Evolutionary conservation across 2,797 vertebrate species (phyloP), one percentile per base, ranked within the genome.

Genomic region (Etheostoma nigrum): DNA sequence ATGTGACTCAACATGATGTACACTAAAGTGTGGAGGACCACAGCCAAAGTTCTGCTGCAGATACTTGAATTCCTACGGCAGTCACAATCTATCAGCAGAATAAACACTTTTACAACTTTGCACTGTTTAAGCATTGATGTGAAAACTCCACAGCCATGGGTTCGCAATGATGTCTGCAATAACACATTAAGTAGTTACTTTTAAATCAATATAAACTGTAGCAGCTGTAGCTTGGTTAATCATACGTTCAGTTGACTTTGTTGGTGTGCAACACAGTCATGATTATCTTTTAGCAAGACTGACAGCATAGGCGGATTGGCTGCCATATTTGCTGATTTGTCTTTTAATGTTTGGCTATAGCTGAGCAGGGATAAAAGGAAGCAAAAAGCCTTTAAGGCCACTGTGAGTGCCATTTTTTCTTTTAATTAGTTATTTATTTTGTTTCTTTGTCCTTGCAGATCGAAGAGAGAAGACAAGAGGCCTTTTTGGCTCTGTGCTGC

Each of bases 401-500:
- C 16, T 1, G 12, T 10, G 30, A 5, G 30, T 30, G 30, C 30
- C 30, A 30, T 5, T 30, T 30, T 30, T 27, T 16, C 1, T 21
- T 60, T 69, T 19, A 69, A 74, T 72, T 30, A 67, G 10, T 61
- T 67, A 54, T 79, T 73, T 30, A 52, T 74, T 67, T 40, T 9
- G 10, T 30, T 55, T 48, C 33, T 83, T 66, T 81, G 57, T 76
- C 18, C 4, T 60, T 48, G 63, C 67, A 52, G 67, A 88, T 72
- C 36, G 74, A 87, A 79, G 52, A 54, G 60, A 76, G 0, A 45
- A 54, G 60, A 76, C 0, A 23, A 57, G 72, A 66, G 14, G 30
- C 55, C 58, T 27, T 72, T 74, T 82, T 60, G 67, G 44, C 78
- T 78, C 67, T 70, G 59, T 68, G 76, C 66, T n/a, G 62, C 81